Evolutionary conservation across 2,888 invertebrate species (phyloP), one percentile per base, ranked within the genome.

Genomic region (Timandra comae): DNA sequence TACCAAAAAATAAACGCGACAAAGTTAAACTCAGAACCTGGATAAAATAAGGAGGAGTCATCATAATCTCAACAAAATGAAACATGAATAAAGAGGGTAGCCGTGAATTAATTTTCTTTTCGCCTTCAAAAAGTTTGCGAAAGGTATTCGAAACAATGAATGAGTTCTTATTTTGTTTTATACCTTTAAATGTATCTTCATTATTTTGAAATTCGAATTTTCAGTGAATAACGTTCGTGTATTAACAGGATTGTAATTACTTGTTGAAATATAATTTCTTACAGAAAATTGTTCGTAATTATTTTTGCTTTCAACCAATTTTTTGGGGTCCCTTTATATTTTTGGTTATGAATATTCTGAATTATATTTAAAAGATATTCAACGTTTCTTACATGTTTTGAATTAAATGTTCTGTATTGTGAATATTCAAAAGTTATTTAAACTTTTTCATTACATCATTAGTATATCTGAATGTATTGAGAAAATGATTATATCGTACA

Each of bases 101-200:
- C 33, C 12, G 12, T 12, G 19, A 34, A 29, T 34, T 26, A 24
- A 29, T 29, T 35, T 35, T 26, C 27, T 37, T 10, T 10, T 29
- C 23, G 27, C 29, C 31, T 21, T 11, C 27, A 30, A 30, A 22
- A 33, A 33, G 8, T 32, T 29, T 12, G 6, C 6, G 12, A 36
- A 33, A 38, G 29, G 20, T 33, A 21, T 29, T 35, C 31, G 9
- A 23, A 28, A 35, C 27, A 37, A 30, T 35, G 30, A 30, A 16
- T 9, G n/a, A 25, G 28, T 25, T 16, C n/a, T 3, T 16, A 16
- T 16, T 16, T 16, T 16, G 16, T 16, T 16, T 1, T 16, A n/a
- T n/a, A n/a, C n/a, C n/a, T n/a, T 22, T 27, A 12, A 24, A 20
- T 27, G 6, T 16, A 6, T 6, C 16, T 23, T 29, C 9, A 8